phyloP scores from a whole-genome alignment of 1,140 invertebrate genomes.

The Nasonia vitripennis region DNA sequence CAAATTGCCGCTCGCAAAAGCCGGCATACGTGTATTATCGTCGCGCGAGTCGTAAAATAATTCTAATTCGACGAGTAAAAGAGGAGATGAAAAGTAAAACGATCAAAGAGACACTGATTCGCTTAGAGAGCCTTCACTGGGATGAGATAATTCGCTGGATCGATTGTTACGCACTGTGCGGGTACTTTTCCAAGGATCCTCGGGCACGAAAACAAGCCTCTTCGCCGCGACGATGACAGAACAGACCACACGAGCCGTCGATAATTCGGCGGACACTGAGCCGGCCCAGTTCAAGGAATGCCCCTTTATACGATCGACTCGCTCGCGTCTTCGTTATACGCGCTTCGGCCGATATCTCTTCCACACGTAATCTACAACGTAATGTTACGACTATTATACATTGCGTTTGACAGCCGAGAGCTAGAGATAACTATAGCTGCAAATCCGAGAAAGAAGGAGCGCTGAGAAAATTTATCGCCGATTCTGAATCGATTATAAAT shows the following conservation, averaged over 20 bases:
- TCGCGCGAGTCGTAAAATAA: too few relatives aligned
- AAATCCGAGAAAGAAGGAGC: not conserved
- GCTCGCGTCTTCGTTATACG: not conserved
- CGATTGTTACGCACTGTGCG: not conserved
- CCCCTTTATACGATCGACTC: constrained; percentile 38
- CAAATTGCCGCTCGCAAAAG: too few relatives aligned
- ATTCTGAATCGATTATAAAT: not conserved
- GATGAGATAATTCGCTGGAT: not conserved
- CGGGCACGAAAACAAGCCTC: not conserved
- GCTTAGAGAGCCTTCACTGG: not conserved
- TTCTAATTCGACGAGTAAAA: not conserved
- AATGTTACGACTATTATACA: not conserved
- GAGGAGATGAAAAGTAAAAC: not conserved
- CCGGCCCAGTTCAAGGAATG: constrained; percentile 5
- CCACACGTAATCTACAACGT: not conserved
- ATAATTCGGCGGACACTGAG: constrained; percentile 47
- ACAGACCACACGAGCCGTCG: not conserved
- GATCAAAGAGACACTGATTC: not conserved
- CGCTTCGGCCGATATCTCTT: constrained; percentile 14
- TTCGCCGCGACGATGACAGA: not conserved
- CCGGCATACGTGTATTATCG: too few relatives aligned
- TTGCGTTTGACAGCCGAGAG: not conserved
- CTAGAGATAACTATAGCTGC: not conserved
- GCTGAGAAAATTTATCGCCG: not conserved
- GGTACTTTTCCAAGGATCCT: not conserved